phyloP scores from a whole-genome alignment of 2,113 vertebrate genomes.

The Macaca mulatta region DNA sequence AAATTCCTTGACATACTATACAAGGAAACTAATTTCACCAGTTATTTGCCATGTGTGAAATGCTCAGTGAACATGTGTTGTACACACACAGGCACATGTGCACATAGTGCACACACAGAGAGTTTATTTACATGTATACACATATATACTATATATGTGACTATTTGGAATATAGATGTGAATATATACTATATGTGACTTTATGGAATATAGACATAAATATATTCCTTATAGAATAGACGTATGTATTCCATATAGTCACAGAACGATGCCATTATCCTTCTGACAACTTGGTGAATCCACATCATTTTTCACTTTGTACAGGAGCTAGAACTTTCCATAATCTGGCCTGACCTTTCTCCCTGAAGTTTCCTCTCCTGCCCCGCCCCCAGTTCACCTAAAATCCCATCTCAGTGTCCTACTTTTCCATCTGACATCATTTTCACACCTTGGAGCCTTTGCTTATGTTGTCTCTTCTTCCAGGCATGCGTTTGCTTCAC shows the following conservation, averaged over 20 bases:
- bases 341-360: background rate
- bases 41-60: background rate
- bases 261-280: background rate
- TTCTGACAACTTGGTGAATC: background rate
- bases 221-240: no score
- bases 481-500: background rate
- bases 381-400: fast-evolving
- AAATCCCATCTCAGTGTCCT: background rate
- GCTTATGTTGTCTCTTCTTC: background rate
- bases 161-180: no score
- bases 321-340: background rate
- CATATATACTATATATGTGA: no score
- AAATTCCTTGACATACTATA: background rate
- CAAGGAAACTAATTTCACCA: background rate
- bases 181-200: no score
- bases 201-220: no score
- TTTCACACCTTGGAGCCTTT: background rate
- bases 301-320: background rate
- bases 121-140: background rate
- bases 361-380: background rate
- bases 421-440: background rate
- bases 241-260: background rate
- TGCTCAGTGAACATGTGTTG: background rate
- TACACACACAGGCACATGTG: fast-evolving
- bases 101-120: no score